These are phyloP conservation scores for Athetis lepigone DNA, from an alignment of 2,888 invertebrate genomes.

Conservation along the genomic window DNA sequence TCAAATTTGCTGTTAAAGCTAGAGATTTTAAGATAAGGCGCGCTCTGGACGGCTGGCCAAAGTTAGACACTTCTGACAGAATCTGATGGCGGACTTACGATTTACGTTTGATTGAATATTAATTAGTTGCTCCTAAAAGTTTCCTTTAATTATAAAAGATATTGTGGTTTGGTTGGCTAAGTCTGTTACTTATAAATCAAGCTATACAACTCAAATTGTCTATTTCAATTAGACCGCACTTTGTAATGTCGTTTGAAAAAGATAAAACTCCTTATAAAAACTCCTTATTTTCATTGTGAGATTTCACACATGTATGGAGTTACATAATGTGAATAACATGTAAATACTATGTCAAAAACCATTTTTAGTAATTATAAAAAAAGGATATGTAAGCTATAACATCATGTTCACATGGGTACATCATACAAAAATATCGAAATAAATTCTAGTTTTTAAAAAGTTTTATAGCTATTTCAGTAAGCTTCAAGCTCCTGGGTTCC, in stretches of 20 bases:
- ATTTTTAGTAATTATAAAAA: too few relatives aligned
- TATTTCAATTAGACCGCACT: too few relatives aligned
- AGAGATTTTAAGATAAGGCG: slow-evolving; percentile 56
- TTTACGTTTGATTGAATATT: slow-evolving; percentile 48
- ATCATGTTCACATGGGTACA: too few relatives aligned
- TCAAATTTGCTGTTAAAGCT: slow-evolving; percentile 50
- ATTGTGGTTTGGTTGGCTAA: slow-evolving; percentile 13
- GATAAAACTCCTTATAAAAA: too few relatives aligned
- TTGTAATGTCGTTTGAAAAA: too few relatives aligned
- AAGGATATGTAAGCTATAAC: too few relatives aligned
- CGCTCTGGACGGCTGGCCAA: slow-evolving; percentile 24
- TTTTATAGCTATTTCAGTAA: not conserved
- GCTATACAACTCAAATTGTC: too few relatives aligned
- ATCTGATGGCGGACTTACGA: slow-evolving; percentile 23
- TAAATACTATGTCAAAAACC: too few relatives aligned
- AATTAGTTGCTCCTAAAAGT: slow-evolving; percentile 36
- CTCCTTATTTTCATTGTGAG: too few relatives aligned
- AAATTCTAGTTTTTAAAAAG: not conserved
- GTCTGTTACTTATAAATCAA: slow-evolving; percentile 1
- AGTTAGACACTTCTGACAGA: slow-evolving; percentile 55
- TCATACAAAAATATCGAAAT: not conserved
- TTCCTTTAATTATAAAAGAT: slow-evolving; percentile 2
- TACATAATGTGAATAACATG: too few relatives aligned
- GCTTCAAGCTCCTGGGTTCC: not conserved
- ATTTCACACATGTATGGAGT: too few relatives aligned